These are phyloP conservation scores for Drosophila lowei DNA, from an alignment of 1,140 invertebrate species.

Conservation along the genomic window DNA sequence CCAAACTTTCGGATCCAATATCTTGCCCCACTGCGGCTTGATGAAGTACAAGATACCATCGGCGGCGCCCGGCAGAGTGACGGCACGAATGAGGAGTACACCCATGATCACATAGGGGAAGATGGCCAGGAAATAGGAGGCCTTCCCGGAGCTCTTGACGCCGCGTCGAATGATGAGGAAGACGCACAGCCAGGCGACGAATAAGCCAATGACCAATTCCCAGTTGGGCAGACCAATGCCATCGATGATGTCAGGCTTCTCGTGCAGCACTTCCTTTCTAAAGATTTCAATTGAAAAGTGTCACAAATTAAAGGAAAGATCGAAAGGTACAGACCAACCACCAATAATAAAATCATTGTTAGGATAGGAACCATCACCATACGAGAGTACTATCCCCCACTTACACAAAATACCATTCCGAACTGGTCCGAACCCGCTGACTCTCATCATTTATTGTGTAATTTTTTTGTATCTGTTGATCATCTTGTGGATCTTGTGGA, in stretches of 20 bases:
- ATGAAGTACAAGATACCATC: slow-evolving; percentile 91
- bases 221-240: slow-evolving; percentile 89
- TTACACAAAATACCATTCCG: slow-evolving; percentile 86
- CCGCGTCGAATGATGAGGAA: slow-evolving; percentile 90
- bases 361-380: slow-evolving; percentile 9
- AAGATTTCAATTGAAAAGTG: slow-evolving; percentile 11
- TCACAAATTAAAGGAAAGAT: neutral
- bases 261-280: slow-evolving; percentile 88
- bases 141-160: slow-evolving; percentile 91
- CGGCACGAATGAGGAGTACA: slow-evolving; percentile 88
- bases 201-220: slow-evolving; percentile 90
- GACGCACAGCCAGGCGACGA: slow-evolving; percentile 90
- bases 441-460: slow-evolving; percentile 12
- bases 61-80: slow-evolving; percentile 89
- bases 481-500: slow-evolving; percentile 15
- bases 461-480: slow-evolving; percentile 22
- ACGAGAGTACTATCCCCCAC: slow-evolving; percentile 37
- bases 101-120: slow-evolving; percentile 94
- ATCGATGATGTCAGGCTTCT: slow-evolving; percentile 87
- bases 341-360: slow-evolving; percentile 1
- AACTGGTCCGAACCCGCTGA: slow-evolving; percentile 83
- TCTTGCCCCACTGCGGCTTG: slow-evolving; percentile 88
- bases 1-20: slow-evolving; percentile 89
- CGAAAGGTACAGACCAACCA: slow-evolving; percentile 11
- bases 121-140: slow-evolving; percentile 92